Conservation (phyloP, 1,140 invertebrate genomes). For the Metopolophium dirhodum region DNA sequence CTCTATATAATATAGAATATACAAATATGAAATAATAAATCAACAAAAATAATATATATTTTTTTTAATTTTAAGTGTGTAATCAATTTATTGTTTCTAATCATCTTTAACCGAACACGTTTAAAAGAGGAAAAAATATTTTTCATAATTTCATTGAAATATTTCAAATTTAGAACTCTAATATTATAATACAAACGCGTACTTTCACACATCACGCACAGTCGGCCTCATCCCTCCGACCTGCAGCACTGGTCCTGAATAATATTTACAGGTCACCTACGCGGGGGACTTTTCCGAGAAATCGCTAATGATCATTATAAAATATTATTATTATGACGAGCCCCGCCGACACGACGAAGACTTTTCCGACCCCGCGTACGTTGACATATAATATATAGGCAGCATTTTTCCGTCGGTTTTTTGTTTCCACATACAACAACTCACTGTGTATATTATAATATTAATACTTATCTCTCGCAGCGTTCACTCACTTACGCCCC, state of each 20-base stretch:
- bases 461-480: not conserved
- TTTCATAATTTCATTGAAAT: too few species aligned
- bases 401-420: not conserved
- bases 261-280: not conserved
- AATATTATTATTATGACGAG: not conserved
- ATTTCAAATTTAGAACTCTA: too few species aligned
- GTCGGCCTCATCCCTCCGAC: too few species aligned
- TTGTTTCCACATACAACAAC: not conserved
- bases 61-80: too few species aligned
- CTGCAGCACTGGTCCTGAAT: not conserved
- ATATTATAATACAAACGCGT: not conserved
- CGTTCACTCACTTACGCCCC: too few species aligned
- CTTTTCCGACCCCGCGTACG: not conserved
- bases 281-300: not conserved
- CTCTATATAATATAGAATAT: too few species aligned
- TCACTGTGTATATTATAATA: not conserved
- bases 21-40: too few species aligned
- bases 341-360: not conserved
- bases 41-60: too few species aligned
- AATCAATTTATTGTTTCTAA: too few species aligned
- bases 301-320: constrained; percentile 2
- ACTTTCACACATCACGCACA: not conserved
- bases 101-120: too few species aligned
- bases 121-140: too few species aligned
- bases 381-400: not conserved